Evolutionary conservation across 2,113 vertebrate genomes (phyloP).

Genomic region (Morone saxatilis): DNA sequence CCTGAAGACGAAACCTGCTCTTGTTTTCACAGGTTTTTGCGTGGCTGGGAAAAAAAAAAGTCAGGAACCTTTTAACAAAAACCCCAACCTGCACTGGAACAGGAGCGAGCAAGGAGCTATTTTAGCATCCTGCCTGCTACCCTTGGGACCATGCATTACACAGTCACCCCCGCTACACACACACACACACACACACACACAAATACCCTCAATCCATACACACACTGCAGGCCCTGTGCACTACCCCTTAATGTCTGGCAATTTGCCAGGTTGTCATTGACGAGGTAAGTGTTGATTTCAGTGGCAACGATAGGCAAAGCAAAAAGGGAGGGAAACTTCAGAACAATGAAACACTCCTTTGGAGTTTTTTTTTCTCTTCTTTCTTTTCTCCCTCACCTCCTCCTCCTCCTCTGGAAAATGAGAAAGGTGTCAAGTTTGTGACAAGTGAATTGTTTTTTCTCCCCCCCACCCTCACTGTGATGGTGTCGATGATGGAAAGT

Average conservation of each 20-base stretch:
- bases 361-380: slow-evolving; percentile 62
- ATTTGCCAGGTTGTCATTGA: slow-evolving; percentile 97
- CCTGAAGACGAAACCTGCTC: slow-evolving; percentile 69
- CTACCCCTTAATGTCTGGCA: slow-evolving; percentile 97
- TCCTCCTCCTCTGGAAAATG: slow-evolving; percentile 71
- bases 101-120: slow-evolving; percentile 64
- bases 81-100: slow-evolving; percentile 58
- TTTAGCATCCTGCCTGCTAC: slow-evolving; percentile 69
- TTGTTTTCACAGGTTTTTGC: slow-evolving; percentile 57
- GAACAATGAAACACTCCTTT: slow-evolving; percentile 91
- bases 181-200: slow-evolving; percentile 29
- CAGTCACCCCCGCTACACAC: slow-evolving; percentile 57
- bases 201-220: slow-evolving; percentile 28
- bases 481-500: slow-evolving; percentile 76
- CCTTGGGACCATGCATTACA: slow-evolving; percentile 78
- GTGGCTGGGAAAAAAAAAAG: slow-evolving; percentile 37
- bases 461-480: slow-evolving; percentile 55
- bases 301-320: slow-evolving; percentile 88
- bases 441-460: slow-evolving; percentile 78
- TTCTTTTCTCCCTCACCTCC: slow-evolving; percentile 44
- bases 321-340: slow-evolving; percentile 89
- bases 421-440: slow-evolving; percentile 84
- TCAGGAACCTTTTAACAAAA: slow-evolving; percentile 68
- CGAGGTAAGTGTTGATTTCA: slow-evolving; percentile 96
- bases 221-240: slow-evolving; percentile 80